Percentiles rank a stretch among this genome's conserved stretches.
These are phyloP conservation scores for Manis crassicaudata DNA, from an alignment of 2,797 vertebrate genomes.

Conservation along the genomic window DNA sequence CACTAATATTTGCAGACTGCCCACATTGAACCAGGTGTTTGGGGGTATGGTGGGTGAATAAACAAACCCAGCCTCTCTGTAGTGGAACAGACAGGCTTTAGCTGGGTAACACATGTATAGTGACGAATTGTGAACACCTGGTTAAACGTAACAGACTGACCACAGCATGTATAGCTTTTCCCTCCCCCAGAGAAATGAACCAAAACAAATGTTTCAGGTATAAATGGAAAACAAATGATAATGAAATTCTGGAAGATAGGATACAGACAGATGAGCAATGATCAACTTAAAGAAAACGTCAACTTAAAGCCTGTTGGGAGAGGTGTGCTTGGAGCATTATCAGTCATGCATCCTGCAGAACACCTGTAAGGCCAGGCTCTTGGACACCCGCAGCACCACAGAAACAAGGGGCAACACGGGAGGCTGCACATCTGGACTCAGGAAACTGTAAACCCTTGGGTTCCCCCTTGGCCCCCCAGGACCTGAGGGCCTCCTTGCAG, in stretches of 20 bases:
- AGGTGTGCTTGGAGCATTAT: not conserved
- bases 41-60: not conserved
- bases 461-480: not conserved
- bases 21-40: not conserved
- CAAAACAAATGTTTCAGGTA: not conserved
- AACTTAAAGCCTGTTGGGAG: not conserved
- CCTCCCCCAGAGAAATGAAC: not conserved
- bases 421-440: not conserved
- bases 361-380: not conserved
- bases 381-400: not conserved
- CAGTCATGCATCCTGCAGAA: not conserved
- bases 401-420: not conserved
- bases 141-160: not conserved
- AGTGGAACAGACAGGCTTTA: not conserved
- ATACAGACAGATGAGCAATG: not conserved
- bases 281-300: not conserved
- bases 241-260: not conserved
- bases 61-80: not conserved
- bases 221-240: not conserved
- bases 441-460: not conserved
- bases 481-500: not conserved
- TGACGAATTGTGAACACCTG: not conserved
- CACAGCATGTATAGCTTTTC: not conserved
- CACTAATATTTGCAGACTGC: not conserved
- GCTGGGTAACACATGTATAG: not conserved